Base-by-base conservation (phyloP, 2,888 invertebrate species). In the Volucella inanis region DNA sequence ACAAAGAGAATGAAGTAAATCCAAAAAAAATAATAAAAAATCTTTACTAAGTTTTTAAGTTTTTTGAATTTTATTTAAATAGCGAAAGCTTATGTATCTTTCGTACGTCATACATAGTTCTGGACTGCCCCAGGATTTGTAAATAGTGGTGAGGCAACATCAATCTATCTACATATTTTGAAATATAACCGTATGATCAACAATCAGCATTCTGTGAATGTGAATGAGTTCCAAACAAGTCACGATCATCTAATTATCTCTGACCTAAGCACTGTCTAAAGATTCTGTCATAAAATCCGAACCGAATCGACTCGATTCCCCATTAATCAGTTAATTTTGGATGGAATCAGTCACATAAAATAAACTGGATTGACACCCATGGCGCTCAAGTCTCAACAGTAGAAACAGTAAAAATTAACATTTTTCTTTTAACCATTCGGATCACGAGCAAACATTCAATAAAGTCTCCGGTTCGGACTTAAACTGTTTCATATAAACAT, bases 1-100 rank as follows among this genome's bases (percentile, higher is more conserved):
- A 94, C 15, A 94, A 94, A 93, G 93, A 93, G 43, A 85, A 52
- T 18, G 18, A 31, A 41, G 12, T 22, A 6, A 0, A 11, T 18
- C 2, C 9, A 11, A 71, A 31, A 57, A 61, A 15, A 11, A 12
- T n/a, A n/a, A n/a, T n/a, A n/a, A 1, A 49, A 8, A 11, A 14
- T 39, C 39, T 65, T 9, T 9, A 8, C 49, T 1, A 49, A 49
- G 15, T 1, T 12, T 49, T 2, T 15, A 15, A 18, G 55, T 18
- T 22, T 22, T 22, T 22, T 18, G 18, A 18, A 18, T 18, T 41
- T n/a, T 41, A 4, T 9, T 15, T 41, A n/a, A 22, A 1, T 22
- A 3, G 4, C 4, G 22, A 0, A 22, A 4, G 22, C 3, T 22
- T 1, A 22, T 4, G 22, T 22, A 22, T 18, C 18, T 18, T 18